Evolutionary conservation across 2,797 vertebrate genomes (phyloP), one percentile per base, ranked within the genome.

Genomic region (Malacoctenus gilli): DNA sequence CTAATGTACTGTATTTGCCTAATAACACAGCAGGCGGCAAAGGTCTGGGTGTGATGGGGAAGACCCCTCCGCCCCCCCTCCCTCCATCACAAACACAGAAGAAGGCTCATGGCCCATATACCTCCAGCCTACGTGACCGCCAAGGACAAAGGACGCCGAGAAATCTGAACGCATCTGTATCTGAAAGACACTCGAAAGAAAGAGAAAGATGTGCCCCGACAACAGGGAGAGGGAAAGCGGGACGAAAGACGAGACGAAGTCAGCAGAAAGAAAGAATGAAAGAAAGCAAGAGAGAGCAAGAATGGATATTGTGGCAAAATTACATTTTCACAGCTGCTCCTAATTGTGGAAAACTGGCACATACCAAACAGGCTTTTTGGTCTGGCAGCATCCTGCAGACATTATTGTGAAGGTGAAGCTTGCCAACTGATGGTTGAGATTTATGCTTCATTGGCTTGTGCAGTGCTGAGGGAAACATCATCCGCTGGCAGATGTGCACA

Each of bases 21-120:
- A 88, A 89, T 89, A 89, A 85, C 85, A 34, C 87, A 89, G 87
- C 85, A 82, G 84, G 87, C 72, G 75, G 66, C 75, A 72, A 68
- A 83, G 71, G 71, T 67, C 83, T 55, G 69, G 53, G 73, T 72
- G 61, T 80, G 79, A 87, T 74, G 78, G 68, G 59, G 60, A 75
- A 63, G 34, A 75, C 59, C 34, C 53, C 68, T 60, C 53, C n/a
- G 14, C 15, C 2, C 4, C 40, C 44, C 42, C n/a, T n/a, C n/a
- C n/a, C n/a, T n/a, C n/a, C n/a, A n/a, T n/a, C 55, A 67, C 41
- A 67, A 55, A 58, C 57, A 55, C 21, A 53, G 42, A 49, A 50
- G 39, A 51, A 70, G 65, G 56, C 21, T 28, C 53, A 46, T 75
- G 60, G 66, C 54, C 68, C 55, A n/a, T n/a, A n/a, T n/a, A n/a